These are phyloP conservation scores for Neogobius melanostomus DNA, from an alignment of 2,113 vertebrate species.

Conservation along the genomic window DNA sequence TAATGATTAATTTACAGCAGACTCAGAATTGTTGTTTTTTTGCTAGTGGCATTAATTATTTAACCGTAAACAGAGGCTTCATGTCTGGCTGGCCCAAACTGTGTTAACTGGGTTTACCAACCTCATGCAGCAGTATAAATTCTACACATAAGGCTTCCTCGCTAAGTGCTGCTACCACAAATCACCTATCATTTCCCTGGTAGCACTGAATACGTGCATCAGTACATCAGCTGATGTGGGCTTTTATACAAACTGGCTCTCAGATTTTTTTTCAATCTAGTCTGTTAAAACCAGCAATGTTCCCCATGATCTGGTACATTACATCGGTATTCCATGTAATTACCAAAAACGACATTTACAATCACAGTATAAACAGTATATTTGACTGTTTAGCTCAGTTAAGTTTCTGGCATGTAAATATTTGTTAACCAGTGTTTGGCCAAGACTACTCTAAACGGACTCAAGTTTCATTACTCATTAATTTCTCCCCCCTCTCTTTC, in stretches of 20 bases:
- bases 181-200: slow-evolving; percentile 58
- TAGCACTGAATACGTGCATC: slow-evolving; percentile 39
- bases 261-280: slow-evolving; percentile 60
- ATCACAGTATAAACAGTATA: neutral
- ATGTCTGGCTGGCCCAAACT: slow-evolving; percentile 45
- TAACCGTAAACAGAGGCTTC: slow-evolving; percentile 38
- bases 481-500: slow-evolving; percentile 30
- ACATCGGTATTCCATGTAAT: slow-evolving; percentile 38
- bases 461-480: slow-evolving; percentile 20
- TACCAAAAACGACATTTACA: slow-evolving; percentile 17
- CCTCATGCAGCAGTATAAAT: slow-evolving; percentile 46
- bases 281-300: slow-evolving; percentile 46
- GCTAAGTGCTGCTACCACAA: slow-evolving; percentile 61
- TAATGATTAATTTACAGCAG: slow-evolving; percentile 10
- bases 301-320: slow-evolving; percentile 53
- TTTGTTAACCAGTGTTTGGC: slow-evolving; percentile 6
- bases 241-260: slow-evolving; percentile 52
- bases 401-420: slow-evolving; percentile 27
- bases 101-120: slow-evolving; percentile 38
- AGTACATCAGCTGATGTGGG: slow-evolving; percentile 45
- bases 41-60: slow-evolving; percentile 33
- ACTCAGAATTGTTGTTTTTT: neutral
- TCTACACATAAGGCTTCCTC: slow-evolving; percentile 42
- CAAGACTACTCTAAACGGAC: slow-evolving; percentile 7
- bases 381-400: slow-evolving; percentile 3